These are phyloP conservation scores for Avahi laniger DNA, from an alignment of 2,797 vertebrate species.

Conservation along the genomic window DNA sequence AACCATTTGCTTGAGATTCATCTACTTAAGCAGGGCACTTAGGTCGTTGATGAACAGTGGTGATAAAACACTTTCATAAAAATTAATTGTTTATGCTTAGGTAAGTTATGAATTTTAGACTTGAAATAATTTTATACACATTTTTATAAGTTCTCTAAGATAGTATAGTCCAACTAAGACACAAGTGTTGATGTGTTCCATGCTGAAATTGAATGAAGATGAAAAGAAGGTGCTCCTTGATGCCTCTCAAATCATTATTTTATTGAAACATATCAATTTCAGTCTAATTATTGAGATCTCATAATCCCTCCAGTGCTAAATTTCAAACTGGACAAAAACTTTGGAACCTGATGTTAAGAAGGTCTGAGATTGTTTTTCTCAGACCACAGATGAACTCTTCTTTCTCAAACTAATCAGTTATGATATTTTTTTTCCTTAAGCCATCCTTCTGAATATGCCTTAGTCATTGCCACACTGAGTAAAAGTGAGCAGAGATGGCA, in stretches of 20 bases:
- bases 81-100: constrained; percentile 7
- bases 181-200: background rate
- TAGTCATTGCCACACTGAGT: background rate
- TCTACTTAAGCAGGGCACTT: background rate
- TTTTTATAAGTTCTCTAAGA: background rate
- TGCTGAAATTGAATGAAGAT: background rate
- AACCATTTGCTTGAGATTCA: background rate
- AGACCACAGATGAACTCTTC: background rate
- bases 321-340: background rate
- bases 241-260: background rate
- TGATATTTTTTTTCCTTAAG: background rate
- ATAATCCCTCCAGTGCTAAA: background rate
- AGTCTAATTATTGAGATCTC: background rate
- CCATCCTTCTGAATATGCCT: background rate
- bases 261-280: background rate
- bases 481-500: background rate
- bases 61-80: constrained; percentile 5
- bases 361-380: background rate
- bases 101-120: background rate
- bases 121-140: background rate
- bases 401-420: background rate
- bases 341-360: background rate
- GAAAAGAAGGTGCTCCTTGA: background rate
- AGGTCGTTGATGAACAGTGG: background rate
- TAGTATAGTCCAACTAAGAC: background rate